Evolutionary conservation across 2,113 vertebrate genomes (phyloP).

Genomic region (Phocoena sinus): DNA sequence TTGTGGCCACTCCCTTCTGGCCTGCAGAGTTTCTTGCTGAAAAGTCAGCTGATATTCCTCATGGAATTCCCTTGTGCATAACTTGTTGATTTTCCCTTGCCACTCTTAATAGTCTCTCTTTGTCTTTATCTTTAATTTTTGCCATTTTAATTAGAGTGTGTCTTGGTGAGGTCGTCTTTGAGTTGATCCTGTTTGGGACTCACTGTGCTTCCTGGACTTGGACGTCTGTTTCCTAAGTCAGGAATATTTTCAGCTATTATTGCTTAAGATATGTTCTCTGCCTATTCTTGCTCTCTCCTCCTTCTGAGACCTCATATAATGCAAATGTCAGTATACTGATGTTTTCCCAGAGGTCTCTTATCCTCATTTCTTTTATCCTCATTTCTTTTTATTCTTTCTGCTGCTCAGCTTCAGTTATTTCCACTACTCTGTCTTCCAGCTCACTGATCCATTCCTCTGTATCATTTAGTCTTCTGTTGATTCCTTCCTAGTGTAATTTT

Average conservation of each 20-base stretch:
- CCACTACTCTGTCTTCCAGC: background rate
- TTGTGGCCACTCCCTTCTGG: background rate
- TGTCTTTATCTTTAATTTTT: background rate
- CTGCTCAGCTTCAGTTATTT: background rate
- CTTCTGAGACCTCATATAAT: background rate
- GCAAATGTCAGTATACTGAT: background rate
- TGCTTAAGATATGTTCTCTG: background rate
- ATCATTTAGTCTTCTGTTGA: too few relatives aligned
- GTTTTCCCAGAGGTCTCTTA: background rate
- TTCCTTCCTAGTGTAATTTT: background rate
- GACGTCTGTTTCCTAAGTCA: background rate
- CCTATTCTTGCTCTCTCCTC: background rate
- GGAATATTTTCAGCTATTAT: background rate
- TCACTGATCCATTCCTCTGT: background rate
- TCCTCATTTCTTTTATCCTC: background rate
- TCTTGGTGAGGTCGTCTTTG: background rate
- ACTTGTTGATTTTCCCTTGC: background rate
- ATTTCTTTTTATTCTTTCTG: background rate
- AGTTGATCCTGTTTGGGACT: background rate
- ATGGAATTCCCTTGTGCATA: background rate
- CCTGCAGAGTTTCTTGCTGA: background rate
- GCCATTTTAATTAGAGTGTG: background rate
- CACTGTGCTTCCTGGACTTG: background rate
- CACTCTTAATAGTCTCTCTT: background rate
- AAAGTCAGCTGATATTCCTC: background rate